Evolutionary conservation across 2,113 vertebrate species (phyloP).

Genomic region (Microtus montanus): DNA sequence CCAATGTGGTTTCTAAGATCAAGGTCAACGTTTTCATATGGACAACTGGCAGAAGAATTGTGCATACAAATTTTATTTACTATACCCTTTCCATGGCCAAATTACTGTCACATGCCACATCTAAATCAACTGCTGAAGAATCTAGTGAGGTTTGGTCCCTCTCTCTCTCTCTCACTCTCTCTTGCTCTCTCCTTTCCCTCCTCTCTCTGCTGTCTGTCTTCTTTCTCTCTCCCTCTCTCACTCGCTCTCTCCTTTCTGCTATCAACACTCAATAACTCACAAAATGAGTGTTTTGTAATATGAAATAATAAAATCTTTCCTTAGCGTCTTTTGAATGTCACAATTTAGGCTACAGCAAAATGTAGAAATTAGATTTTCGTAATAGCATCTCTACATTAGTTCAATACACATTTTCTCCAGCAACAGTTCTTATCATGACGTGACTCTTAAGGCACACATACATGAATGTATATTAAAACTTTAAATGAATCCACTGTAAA

Average conservation of each 20-base stretch:
- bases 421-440: neutral
- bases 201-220: neutral
- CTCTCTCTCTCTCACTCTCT: neutral
- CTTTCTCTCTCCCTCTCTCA: neutral
- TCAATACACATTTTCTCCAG: neutral
- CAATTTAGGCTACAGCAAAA: neutral
- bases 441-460: neutral
- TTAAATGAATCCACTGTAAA: conserved; percentile 22
- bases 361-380: neutral
- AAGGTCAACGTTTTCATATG: neutral
- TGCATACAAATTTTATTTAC: neutral
- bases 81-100: neutral
- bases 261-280: neutral
- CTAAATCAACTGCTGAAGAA: neutral
- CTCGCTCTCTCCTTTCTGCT: neutral
- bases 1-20: neutral
- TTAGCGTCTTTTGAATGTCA: neutral
- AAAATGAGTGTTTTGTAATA: neutral
- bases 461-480: neutral
- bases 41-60: neutral
- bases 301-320: neutral
- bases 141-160: neutral
- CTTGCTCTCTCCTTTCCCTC: neutral
- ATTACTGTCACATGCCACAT: neutral
- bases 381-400: neutral